These are phyloP conservation scores for Caenorhabditis remanei DNA, from an alignment of 1,140 invertebrate genomes.

Conservation along the genomic window DNA sequence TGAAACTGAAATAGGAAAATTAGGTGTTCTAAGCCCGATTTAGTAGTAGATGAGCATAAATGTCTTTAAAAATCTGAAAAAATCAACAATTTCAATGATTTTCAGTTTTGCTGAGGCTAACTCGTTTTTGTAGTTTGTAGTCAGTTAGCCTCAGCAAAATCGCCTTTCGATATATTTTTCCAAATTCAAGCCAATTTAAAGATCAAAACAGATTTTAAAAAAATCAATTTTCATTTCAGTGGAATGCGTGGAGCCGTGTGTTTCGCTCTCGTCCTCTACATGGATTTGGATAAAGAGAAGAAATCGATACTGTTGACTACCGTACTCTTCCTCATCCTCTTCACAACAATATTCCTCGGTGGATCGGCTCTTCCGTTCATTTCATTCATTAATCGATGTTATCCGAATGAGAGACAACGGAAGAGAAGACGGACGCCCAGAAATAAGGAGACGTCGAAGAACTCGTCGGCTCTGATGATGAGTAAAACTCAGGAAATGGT, in stretches of 20 bases:
- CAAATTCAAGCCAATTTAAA: too few relatives aligned
- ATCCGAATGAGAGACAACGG: constrained; percentile 49
- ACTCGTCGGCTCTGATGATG: constrained; percentile 48
- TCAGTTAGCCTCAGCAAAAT: not conserved
- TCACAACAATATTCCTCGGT: constrained; percentile 93
- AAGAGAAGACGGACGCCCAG: constrained; percentile 26
- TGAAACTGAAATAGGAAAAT: too few relatives aligned
- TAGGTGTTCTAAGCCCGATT: too few relatives aligned
- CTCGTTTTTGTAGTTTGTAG: too few relatives aligned
- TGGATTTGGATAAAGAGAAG: constrained; percentile 90
- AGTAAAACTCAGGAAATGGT: constrained; percentile 65
- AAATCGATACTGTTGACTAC: constrained; percentile 95
- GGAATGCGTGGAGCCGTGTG: constrained; percentile 94
- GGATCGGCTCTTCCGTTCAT: constrained; percentile 96
- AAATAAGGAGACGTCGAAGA: not conserved
- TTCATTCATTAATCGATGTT: constrained; percentile 60
- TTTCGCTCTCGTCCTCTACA: constrained; percentile 94
- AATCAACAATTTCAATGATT: not conserved
- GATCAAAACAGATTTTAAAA: constrained; percentile 51
- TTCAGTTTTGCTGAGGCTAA: too few relatives aligned
- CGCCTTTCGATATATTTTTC: not conserved
- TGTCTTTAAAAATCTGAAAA: not conserved
- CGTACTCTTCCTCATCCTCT: constrained; percentile 94
- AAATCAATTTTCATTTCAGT: constrained; percentile 79
- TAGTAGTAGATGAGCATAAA: not conserved